Evolutionary conservation across 1,140 invertebrate species (phyloP).

Genomic region (Micrasema minimum): DNA sequence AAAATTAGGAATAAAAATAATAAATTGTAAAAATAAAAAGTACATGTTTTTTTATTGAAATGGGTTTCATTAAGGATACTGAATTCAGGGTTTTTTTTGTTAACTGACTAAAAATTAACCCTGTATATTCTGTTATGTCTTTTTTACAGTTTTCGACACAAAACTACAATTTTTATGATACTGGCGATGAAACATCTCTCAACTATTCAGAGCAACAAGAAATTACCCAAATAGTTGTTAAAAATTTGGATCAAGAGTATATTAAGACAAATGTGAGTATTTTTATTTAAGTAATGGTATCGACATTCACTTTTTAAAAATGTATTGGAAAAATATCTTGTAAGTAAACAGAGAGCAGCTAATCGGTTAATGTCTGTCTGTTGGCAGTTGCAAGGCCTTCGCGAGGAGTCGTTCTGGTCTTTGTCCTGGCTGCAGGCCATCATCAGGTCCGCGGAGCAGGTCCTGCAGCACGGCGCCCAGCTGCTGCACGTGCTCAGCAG

Average conservation of each 20-base stretch:
- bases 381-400: conserved; percentile 57
- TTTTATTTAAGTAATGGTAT: no score
- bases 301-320: no score
- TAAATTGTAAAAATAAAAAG: no score
- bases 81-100: no score
- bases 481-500: conserved; percentile 55
- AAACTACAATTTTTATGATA: conserved; percentile 5
- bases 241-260: conserved; percentile 14
- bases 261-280: conserved; percentile 18
- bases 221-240: background rate
- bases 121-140: no score
- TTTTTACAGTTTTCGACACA: background rate
- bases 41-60: no score
- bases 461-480: conserved; percentile 55
- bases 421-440: conserved; percentile 59
- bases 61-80: no score
- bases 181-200: background rate
- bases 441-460: conserved; percentile 54
- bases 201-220: background rate
- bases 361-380: no score
- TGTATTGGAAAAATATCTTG: no score
- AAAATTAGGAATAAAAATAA: no score
- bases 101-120: no score
- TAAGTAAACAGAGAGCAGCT: no score
- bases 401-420: conserved; percentile 59